Conservation (phyloP, 2,113 vertebrate species). For the Raja brachyura region DNA sequence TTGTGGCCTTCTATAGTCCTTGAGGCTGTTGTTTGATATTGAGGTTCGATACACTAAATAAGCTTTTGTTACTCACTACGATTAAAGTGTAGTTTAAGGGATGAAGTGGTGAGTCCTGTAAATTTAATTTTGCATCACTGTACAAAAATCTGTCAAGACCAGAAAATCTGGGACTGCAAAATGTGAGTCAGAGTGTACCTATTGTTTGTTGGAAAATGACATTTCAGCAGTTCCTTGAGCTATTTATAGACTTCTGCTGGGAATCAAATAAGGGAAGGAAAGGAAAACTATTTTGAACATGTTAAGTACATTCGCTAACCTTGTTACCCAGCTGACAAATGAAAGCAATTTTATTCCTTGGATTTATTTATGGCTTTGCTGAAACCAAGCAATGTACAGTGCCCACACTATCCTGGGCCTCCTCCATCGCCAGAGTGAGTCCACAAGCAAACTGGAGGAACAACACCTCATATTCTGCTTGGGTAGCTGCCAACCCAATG, state of each 20-base stretch:
- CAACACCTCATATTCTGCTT: too few relatives aligned
- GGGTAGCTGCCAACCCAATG: too few relatives aligned
- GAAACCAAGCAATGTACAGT: not conserved
- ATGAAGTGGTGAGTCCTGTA: not conserved
- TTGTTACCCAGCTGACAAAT: not conserved
- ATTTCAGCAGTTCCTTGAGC: slow-evolving; percentile 24
- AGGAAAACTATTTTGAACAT: slow-evolving; percentile 25
- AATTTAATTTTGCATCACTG: slow-evolving; percentile 15
- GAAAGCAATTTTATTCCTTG: not conserved
- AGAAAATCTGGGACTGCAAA: slow-evolving; percentile 7
- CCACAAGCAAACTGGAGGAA: too few relatives aligned
- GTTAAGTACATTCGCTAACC: not conserved
- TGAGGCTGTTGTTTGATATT: not conserved
- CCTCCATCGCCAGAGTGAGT: too few relatives aligned
- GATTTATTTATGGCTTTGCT: not conserved
- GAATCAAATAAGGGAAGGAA: slow-evolving; percentile 28
- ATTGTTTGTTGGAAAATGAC: slow-evolving; percentile 28
- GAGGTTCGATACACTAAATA: not conserved
- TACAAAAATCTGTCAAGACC: not conserved
- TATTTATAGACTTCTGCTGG: slow-evolving; percentile 25
- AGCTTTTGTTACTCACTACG: not conserved
- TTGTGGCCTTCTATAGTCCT: not conserved
- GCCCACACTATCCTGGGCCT: not conserved
- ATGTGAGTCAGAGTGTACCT: slow-evolving; percentile 1
- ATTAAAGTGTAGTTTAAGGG: not conserved